These are phyloP conservation scores for Syrista parreyssii DNA, from an alignment of 2,888 invertebrate genomes.

Conservation along the genomic window DNA sequence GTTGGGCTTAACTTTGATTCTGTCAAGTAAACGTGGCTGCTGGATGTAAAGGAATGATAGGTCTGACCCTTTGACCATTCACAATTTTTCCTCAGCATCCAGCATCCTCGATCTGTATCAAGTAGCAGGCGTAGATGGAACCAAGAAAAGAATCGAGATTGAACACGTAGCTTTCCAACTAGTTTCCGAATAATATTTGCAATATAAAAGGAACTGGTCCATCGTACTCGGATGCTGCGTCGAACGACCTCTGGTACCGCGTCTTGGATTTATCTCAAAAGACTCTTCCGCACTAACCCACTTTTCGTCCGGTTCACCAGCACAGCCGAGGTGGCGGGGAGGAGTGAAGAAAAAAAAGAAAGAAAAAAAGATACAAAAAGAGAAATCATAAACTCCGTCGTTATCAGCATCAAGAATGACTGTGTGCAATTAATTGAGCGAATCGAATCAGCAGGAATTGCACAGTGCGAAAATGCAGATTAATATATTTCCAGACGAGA, in stretches of 20 bases:
- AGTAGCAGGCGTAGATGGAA: background rate
- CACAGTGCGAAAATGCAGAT: background rate
- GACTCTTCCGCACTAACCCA: constrained; percentile 29
- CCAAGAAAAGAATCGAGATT: constrained; percentile 38
- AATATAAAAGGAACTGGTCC: constrained; percentile 21
- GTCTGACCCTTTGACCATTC: background rate
- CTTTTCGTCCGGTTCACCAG: constrained; percentile 15
- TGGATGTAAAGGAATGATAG: background rate
- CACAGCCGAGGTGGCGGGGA: background rate
- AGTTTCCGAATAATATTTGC: constrained; percentile 32
- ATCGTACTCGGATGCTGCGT: constrained; percentile 13
- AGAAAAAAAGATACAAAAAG: background rate
- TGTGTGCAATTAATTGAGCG: background rate
- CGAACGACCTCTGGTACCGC: constrained; percentile 9
- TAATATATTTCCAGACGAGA: background rate
- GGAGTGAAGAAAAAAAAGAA: background rate
- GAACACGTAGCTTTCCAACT: constrained; percentile 36
- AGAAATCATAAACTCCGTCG: background rate
- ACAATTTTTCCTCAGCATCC: background rate
- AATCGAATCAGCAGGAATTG: background rate
- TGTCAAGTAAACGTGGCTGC: background rate
- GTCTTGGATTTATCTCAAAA: constrained; percentile 30
- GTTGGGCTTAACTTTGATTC: background rate
- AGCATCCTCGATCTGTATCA: background rate
- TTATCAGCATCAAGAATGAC: background rate